These are phyloP conservation scores for Phyllotreta cruciferae DNA, from an alignment of 2,888 invertebrate species.

Conservation along the genomic window DNA sequence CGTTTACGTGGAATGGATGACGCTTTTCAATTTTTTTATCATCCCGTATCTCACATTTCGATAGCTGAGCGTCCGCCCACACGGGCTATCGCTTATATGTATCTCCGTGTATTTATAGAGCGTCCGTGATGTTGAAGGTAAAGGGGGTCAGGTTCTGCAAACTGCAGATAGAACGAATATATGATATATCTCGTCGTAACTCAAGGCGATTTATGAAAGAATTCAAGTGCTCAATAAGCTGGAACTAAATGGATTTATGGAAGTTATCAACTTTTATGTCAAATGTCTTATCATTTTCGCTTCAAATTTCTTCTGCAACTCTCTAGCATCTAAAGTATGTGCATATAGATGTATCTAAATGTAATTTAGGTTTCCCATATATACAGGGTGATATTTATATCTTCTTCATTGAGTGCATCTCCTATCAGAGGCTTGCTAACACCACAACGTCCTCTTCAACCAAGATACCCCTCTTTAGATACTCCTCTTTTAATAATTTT, in stretches of 20 bases:
- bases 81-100: slow-evolving; percentile 51
- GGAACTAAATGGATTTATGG: slow-evolving; percentile 54
- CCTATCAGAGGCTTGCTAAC: too few species aligned
- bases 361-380: too few species aligned
- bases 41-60: slow-evolving; percentile 53
- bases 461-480: too few species aligned
- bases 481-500: too few species aligned
- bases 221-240: slow-evolving; percentile 52
- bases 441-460: too few species aligned
- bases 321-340: too few species aligned
- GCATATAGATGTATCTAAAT: too few species aligned
- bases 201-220: slow-evolving; percentile 49
- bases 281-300: slow-evolving; percentile 48
- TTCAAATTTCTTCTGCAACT: slow-evolving; percentile 43
- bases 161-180: slow-evolving; percentile 52
- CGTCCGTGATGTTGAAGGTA: slow-evolving; percentile 46
- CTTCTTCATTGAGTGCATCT: too few species aligned
- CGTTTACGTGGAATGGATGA: slow-evolving; percentile 47
- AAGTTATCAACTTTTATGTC: slow-evolving; percentile 53
- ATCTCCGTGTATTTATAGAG: slow-evolving; percentile 55
- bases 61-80: slow-evolving; percentile 54
- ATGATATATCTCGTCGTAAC: slow-evolving; percentile 52
- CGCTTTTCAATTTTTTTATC: slow-evolving; percentile 53
- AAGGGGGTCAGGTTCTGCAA: slow-evolving; percentile 52
- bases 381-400: too few species aligned